A percentile compares a stretch with the other conserved stretches of the same genome.
phyloP scores from a whole-genome alignment of 2,888 invertebrate species.

The Macaria notata region DNA sequence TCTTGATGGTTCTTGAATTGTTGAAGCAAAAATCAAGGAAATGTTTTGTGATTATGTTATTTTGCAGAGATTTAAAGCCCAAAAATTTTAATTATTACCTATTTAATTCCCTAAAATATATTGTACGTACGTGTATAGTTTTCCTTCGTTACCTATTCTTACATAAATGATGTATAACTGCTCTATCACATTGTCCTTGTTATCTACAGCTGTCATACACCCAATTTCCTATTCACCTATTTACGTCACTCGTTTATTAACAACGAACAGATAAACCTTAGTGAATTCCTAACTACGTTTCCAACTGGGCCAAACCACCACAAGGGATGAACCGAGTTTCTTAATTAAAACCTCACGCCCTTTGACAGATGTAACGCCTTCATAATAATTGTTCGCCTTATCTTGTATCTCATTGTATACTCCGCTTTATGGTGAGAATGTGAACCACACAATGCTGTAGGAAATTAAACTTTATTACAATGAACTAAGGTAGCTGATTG shows the following conservation, averaged over 20 bases:
- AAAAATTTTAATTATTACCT: no score
- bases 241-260: background rate
- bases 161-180: no score
- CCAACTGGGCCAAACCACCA: conserved; percentile 14
- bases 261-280: conserved; percentile 10
- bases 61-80: no score
- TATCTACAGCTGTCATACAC: no score
- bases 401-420: conserved; percentile 48
- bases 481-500: conserved; percentile 13
- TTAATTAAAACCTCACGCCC: conserved; percentile 65
- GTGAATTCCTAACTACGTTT: conserved; percentile 14
- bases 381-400: conserved; percentile 59
- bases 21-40: no score
- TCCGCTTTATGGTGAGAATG: conserved; percentile 21
- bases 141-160: no score
- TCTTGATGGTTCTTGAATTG: conserved; percentile 4
- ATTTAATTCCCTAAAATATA: no score
- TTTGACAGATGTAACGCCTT: conserved; percentile 64
- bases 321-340: conserved; percentile 54
- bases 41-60: no score
- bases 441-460: conserved; percentile 18
- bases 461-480: conserved; percentile 33
- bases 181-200: no score
- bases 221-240: no score
- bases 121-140: no score